These are phyloP conservation scores for Antechinus stuartii DNA, from an alignment of 2,113 vertebrate species.

Conservation along the genomic window DNA sequence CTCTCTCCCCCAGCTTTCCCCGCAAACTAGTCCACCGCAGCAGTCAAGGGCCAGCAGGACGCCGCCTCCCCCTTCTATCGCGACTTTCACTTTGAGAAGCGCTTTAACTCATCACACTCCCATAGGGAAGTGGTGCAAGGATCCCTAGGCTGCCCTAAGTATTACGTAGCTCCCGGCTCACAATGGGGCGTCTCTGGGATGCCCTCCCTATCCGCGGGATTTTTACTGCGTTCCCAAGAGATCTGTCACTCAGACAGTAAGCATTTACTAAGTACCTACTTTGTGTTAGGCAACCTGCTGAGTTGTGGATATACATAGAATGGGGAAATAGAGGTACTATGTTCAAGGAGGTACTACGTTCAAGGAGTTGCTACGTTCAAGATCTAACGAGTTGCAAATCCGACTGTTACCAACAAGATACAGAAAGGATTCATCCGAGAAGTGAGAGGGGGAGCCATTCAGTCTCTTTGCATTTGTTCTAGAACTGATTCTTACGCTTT, in stretches of 20 bases:
- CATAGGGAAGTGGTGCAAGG: not conserved
- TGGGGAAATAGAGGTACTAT: not conserved
- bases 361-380: too few relatives aligned
- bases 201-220: not conserved
- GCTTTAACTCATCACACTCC: not conserved
- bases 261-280: not conserved
- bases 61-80: not conserved
- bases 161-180: too few relatives aligned
- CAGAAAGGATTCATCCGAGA: not conserved
- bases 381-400: not conserved
- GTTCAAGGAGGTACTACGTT: not conserved
- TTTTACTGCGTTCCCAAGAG: too few relatives aligned
- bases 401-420: too few relatives aligned
- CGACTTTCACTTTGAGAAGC: not conserved
- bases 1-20: accelerated
- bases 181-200: not conserved
- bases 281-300: not conserved
- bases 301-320: not conserved
- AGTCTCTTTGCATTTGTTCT: not conserved
- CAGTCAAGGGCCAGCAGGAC: not conserved
- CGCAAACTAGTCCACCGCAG: not conserved
- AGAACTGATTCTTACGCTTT: too few relatives aligned
- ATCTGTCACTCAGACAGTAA: not conserved
- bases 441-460: not conserved
- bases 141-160: too few relatives aligned